These are phyloP conservation scores for Sylvicola fuscatus DNA, from an alignment of 2,888 invertebrate genomes.

Conservation along the genomic window DNA sequence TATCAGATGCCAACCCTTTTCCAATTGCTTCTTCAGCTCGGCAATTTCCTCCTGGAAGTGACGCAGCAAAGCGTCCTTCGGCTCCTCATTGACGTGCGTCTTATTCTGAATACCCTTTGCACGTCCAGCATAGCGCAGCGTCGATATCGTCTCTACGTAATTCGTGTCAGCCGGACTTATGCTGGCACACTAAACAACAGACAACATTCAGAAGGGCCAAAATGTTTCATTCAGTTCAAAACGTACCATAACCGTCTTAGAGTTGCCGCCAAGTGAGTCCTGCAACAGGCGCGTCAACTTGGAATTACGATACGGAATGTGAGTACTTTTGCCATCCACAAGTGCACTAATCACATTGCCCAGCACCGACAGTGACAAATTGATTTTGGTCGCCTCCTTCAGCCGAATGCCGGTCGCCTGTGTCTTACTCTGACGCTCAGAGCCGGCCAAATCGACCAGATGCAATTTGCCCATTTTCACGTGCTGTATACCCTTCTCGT, in stretches of 20 bases:
- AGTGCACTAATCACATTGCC: constrained; percentile 97
- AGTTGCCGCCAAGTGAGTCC: constrained; percentile 93
- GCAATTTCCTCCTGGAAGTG: constrained; percentile 96
- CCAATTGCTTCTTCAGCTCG: constrained; percentile 67
- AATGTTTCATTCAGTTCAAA: constrained; percentile 1
- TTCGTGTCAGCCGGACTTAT: constrained; percentile 92
- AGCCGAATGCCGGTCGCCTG: constrained; percentile 83
- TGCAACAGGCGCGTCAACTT: constrained; percentile 87
- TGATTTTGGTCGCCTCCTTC: constrained; percentile 95
- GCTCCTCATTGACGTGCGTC: constrained; percentile 92
- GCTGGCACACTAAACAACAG: constrained; percentile 66
- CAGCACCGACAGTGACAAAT: constrained; percentile 87
- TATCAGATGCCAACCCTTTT: constrained; percentile 30
- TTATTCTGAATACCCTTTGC: constrained; percentile 96
- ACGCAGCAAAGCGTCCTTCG: constrained; percentile 85
- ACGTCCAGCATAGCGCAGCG: constrained; percentile 87
- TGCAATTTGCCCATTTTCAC: constrained; percentile 93
- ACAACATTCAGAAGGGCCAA: not conserved
- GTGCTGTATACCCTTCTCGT: constrained; percentile 62
- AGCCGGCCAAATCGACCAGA: constrained; percentile 94
- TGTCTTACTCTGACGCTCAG: constrained; percentile 92
- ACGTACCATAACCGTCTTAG: constrained; percentile 78
- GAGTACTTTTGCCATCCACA: constrained; percentile 91
- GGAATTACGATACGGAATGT: constrained; percentile 96
- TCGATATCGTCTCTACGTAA: constrained; percentile 94